Base-by-base conservation (phyloP, 2,888 invertebrate species). In the Callyntrura sp. region DNA sequence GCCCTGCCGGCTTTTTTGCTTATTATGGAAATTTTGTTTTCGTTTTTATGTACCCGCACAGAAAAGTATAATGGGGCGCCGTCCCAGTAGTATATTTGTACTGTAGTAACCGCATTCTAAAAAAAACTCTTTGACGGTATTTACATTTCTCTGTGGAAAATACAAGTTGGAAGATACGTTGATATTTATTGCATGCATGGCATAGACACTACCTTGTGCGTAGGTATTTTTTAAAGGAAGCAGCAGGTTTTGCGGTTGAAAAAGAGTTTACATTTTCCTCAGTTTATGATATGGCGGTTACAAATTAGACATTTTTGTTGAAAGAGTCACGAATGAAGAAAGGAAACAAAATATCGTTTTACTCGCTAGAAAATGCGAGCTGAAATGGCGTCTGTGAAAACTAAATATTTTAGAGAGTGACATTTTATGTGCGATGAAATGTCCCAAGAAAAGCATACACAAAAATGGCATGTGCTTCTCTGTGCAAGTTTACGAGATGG, bases 261-360 rank as follows among this genome's bases (percentile, higher is more conserved):
- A 60, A 60, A 11, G 9, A 23, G 62, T n/a, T 23, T 62, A 14
- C 17, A 35, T 68, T 35, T 68, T 35, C n/a, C 35, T 6, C 35
- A 35, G 35, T 45, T 70, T 43, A 45, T 73, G 35, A 35, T 85
- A 62, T 85, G 62, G 51, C 78, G 85, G 78, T 51, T 78, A 85
- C 85, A 85, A 85, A 85, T 78, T 85, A 85, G 45, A 85, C 28
- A 51, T 8, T 78, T 78, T 51, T 48, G 85, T 62, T 85, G 85
- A 85, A 43, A 85, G 78, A 20, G 68, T 14, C 35, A 12, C 35
- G 20, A 70, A 17, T n/a, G 23, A 23, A 28, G 43, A 68, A 1
- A n/a, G 12, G 35, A 68, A 12, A 55, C 43, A 87, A 81, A 81
- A 35, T 35, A 35, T 35, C 35, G 6, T 35, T 35, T 23, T 25